These are phyloP conservation scores for Macaria notata DNA, from an alignment of 2,888 invertebrate genomes.

Conservation along the genomic window DNA sequence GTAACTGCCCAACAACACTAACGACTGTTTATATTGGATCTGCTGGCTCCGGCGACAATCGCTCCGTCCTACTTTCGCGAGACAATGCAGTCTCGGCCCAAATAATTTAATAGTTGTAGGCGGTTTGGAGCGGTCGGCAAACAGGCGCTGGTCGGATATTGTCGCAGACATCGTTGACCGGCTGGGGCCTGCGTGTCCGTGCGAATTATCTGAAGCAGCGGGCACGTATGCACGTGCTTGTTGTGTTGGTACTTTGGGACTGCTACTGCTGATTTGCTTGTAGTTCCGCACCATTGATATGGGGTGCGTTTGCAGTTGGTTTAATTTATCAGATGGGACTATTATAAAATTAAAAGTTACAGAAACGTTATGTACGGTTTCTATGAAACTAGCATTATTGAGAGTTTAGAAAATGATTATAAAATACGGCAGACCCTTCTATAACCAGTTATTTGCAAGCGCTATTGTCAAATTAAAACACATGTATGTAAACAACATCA, in stretches of 20 bases:
- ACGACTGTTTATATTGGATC: constrained; percentile 71
- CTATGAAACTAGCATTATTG: no score
- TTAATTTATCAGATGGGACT: no score
- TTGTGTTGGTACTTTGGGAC: not conserved
- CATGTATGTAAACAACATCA: no score
- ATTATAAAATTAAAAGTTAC: no score
- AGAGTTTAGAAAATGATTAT: no score
- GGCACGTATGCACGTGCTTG: constrained; percentile 3
- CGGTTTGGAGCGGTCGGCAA: constrained; percentile 62
- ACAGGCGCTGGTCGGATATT: constrained; percentile 41
- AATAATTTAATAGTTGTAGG: constrained; percentile 76
- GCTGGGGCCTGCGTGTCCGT: constrained; percentile 17
- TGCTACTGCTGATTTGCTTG: not conserved
- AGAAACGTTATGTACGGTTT: no score
- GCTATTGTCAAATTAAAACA: no score
- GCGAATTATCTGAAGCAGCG: constrained; percentile 13
- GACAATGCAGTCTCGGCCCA: constrained; percentile 74
- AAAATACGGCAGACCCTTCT: no score
- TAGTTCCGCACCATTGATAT: no score
- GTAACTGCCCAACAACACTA: constrained; percentile 67
- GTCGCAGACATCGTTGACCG: constrained; percentile 9
- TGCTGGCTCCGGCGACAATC: constrained; percentile 41
- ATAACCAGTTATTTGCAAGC: no score
- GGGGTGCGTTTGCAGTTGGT: no score
- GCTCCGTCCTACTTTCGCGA: constrained; percentile 64